phyloP scores from a whole-genome alignment of 2,113 vertebrate species.

The Noturus placidus region DNA sequence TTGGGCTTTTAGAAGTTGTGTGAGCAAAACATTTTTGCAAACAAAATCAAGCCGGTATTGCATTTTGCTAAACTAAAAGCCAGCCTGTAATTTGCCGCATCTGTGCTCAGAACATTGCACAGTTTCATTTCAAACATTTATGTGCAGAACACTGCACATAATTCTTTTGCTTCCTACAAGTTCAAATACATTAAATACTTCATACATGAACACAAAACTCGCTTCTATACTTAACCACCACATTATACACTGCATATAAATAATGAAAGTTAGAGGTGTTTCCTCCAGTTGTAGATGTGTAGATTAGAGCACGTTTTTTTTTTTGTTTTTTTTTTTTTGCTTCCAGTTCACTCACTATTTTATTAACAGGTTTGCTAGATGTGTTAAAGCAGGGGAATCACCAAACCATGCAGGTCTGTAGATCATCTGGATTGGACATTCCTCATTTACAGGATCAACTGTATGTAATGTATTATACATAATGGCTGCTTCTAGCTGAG shows the following conservation, averaged over 20 bases:
- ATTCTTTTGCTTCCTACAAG: neutral
- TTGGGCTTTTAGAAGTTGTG: neutral
- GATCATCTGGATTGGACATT: neutral
- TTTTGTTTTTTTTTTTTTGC: neutral
- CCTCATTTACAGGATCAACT: too few relatives aligned
- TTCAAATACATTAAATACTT: conserved; percentile 8
- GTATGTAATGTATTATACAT: conserved; percentile 67
- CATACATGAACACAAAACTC: conserved; percentile 1
- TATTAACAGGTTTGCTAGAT: neutral
- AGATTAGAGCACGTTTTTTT: neutral
- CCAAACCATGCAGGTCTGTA: too few relatives aligned
- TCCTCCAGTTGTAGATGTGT: neutral
- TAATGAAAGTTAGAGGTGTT: conserved; percentile 23
- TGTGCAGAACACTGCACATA: neutral
- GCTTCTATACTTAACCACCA: conserved; percentile 1
- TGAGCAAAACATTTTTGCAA: neutral
- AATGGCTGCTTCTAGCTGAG: conserved; percentile 67
- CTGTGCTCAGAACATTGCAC: neutral
- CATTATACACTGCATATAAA: conserved; percentile 38
- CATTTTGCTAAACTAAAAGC: conserved; percentile 14
- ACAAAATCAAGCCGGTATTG: neutral
- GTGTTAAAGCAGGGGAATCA: neutral
- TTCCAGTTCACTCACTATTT: neutral
- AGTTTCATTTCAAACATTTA: conserved; percentile 9
- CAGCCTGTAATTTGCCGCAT: neutral